Conservation (phyloP, 2,888 invertebrate species). For the Poecilobothrus nobilitatus region DNA sequence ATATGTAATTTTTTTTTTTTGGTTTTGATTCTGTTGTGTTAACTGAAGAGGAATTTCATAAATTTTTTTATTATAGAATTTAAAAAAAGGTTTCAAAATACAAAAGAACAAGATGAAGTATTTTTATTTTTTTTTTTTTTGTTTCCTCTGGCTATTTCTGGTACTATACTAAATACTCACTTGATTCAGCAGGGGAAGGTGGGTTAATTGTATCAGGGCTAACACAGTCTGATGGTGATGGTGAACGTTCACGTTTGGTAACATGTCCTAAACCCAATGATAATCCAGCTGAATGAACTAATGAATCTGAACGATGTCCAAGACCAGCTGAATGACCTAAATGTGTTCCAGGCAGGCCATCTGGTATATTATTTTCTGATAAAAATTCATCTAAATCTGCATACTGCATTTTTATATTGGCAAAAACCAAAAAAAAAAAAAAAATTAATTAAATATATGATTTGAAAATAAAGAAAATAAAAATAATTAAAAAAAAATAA, state of each 20-base stretch:
- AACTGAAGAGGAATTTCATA: too few species aligned
- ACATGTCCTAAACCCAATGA: constrained; percentile 54
- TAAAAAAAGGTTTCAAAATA: too few species aligned
- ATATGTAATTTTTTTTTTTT: too few species aligned
- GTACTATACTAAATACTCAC: constrained; percentile 53
- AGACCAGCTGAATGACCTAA: constrained; percentile 43
- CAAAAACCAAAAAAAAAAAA: constrained; percentile 12
- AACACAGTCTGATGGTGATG: constrained; percentile 81
- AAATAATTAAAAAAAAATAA: constrained; percentile 1
- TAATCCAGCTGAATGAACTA: constrained; percentile 50
- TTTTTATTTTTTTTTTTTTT: not conserved
- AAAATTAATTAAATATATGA: not conserved
- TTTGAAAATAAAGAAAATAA: constrained; percentile 2
- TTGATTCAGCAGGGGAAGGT: constrained; percentile 82
- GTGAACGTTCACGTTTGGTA: constrained; percentile 75
- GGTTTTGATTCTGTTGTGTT: too few species aligned
- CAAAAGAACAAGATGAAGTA: not conserved
- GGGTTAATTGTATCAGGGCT: constrained; percentile 84
- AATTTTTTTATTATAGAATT: too few species aligned
- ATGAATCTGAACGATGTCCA: constrained; percentile 44
- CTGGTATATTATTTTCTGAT: constrained; percentile 89
- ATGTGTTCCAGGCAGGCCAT: constrained; percentile 58
- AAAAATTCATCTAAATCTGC: constrained; percentile 96
- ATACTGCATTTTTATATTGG: constrained; percentile 54
- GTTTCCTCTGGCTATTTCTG: not conserved